Evolutionary conservation across 1,140 invertebrate species (phyloP).

Genomic region (Colletes gigas): DNA sequence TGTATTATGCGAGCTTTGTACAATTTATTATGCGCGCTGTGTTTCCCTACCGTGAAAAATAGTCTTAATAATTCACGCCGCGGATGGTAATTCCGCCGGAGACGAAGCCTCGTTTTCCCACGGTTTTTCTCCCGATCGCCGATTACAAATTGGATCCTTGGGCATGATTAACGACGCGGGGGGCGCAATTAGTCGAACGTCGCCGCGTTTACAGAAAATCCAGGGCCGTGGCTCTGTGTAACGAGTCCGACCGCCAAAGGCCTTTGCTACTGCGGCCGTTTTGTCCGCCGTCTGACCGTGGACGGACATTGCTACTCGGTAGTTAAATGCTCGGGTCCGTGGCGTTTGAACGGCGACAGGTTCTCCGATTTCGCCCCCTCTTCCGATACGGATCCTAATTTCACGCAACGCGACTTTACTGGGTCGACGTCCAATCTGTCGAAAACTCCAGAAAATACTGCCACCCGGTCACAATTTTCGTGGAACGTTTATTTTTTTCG

Average conservation of each 20-base stretch:
- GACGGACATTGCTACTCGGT: background rate
- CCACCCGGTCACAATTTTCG: too few species aligned
- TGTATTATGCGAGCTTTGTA: too few species aligned
- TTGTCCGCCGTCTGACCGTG: background rate
- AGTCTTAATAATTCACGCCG: too few species aligned
- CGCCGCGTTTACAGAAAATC: slow-evolving; percentile 1
- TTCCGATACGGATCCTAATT: background rate
- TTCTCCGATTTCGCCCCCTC: background rate
- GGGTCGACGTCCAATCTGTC: background rate
- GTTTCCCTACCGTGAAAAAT: too few species aligned
- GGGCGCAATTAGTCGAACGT: background rate
- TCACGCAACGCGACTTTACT: too few species aligned
- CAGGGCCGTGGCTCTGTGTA: background rate
- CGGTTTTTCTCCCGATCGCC: background rate
- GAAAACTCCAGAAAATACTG: background rate
- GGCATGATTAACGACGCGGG: background rate
- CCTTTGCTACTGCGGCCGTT: slow-evolving; percentile 2
- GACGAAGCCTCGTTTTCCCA: too few species aligned
- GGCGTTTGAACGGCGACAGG: background rate
- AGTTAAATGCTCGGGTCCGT: background rate
- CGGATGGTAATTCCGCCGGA: too few species aligned
- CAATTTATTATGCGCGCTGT: too few species aligned
- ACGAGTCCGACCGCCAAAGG: background rate
- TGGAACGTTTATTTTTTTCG: too few species aligned
- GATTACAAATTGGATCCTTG: background rate